A percentile compares a stretch with the other conserved stretches of the same genome.
phyloP scores from a whole-genome alignment of 2,797 vertebrate genomes.

The Gadopsis bispinosus region DNA sequence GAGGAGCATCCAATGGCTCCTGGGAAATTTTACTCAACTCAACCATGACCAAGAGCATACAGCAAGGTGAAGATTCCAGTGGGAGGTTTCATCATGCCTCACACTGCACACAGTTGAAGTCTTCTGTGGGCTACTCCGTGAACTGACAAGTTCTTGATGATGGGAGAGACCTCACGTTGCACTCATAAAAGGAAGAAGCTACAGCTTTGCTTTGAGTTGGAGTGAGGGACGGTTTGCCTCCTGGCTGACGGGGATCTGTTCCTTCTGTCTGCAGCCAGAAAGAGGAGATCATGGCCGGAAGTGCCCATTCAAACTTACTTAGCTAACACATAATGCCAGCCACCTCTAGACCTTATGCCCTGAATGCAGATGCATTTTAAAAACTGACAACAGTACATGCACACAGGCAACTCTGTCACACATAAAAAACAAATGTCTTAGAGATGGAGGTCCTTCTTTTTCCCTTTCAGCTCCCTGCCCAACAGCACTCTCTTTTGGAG shows the following conservation, averaged over 20 bases:
- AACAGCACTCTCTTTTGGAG: slow-evolving; percentile 76
- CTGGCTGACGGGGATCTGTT: slow-evolving; percentile 65
- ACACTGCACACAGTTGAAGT: slow-evolving; percentile 51
- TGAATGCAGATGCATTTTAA: slow-evolving; percentile 28
- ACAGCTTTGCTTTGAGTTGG: slow-evolving; percentile 25
- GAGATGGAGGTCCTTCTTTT: slow-evolving; percentile 34
- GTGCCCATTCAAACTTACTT: slow-evolving; percentile 8
- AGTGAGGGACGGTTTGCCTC: slow-evolving; percentile 17
- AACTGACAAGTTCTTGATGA: slow-evolving; percentile 68
- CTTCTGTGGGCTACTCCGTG: slow-evolving; percentile 43
- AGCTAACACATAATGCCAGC: slow-evolving; percentile 26
- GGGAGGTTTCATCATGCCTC: slow-evolving; percentile 52
- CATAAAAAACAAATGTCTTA: not conserved
- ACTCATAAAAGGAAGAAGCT: slow-evolving; percentile 35
- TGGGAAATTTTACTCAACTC: slow-evolving; percentile 48
- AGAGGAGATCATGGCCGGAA: slow-evolving; percentile 23
- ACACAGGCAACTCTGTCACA: not conserved
- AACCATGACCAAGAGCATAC: slow-evolving; percentile 53
- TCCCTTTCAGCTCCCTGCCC: slow-evolving; percentile 56
- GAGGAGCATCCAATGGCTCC: slow-evolving; percentile 38
- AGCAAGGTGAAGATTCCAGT: slow-evolving; percentile 49
- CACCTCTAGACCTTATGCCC: slow-evolving; percentile 18
- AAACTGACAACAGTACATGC: not conserved
- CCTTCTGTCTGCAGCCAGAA: slow-evolving; percentile 64
- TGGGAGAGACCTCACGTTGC: slow-evolving; percentile 21